Evolutionary conservation across 2,888 invertebrate species (phyloP).

Genomic region (Yponomeuta sedellus): DNA sequence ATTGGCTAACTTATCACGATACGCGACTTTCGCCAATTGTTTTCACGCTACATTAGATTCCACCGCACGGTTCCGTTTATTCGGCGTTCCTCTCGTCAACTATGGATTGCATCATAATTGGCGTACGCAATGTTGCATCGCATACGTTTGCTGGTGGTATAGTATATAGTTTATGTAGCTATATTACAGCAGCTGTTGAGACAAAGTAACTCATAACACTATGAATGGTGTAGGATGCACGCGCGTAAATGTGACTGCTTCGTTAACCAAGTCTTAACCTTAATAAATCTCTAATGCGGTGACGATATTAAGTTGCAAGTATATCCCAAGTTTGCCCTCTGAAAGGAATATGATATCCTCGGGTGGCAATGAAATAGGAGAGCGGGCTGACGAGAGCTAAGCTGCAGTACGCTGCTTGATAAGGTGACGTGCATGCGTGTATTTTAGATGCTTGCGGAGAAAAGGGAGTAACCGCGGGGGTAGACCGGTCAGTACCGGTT

Average conservation of each 20-base stretch:
- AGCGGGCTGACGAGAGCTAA: slow-evolving; percentile 56
- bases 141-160: slow-evolving; percentile 20
- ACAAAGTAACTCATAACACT: slow-evolving; percentile 16
- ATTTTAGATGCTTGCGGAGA: slow-evolving; percentile 58
- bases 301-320: slow-evolving; percentile 54
- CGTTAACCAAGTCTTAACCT: background rate
- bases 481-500: slow-evolving; percentile 72
- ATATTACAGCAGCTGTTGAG: no score
- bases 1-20: slow-evolving; percentile 64
- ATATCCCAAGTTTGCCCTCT: slow-evolving; percentile 47
- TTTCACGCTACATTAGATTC: slow-evolving; percentile 69
- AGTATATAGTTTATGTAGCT: no score
- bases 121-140: slow-evolving; percentile 9
- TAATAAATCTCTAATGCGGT: slow-evolving; percentile 48
- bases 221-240: slow-evolving; percentile 7
- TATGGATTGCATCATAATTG: slow-evolving; percentile 46
- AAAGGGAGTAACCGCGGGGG: slow-evolving; percentile 34
- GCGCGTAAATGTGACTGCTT: background rate
- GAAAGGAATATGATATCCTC: slow-evolving; percentile 52
- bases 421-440: slow-evolving; percentile 67
- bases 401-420: slow-evolving; percentile 58
- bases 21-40: slow-evolving; percentile 74
- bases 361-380: slow-evolving; percentile 59
- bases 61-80: slow-evolving; percentile 45
- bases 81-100: slow-evolving; percentile 45